Base-by-base conservation (phyloP, 2,888 invertebrate genomes). In the Fissipunctia ypsillon region DNA sequence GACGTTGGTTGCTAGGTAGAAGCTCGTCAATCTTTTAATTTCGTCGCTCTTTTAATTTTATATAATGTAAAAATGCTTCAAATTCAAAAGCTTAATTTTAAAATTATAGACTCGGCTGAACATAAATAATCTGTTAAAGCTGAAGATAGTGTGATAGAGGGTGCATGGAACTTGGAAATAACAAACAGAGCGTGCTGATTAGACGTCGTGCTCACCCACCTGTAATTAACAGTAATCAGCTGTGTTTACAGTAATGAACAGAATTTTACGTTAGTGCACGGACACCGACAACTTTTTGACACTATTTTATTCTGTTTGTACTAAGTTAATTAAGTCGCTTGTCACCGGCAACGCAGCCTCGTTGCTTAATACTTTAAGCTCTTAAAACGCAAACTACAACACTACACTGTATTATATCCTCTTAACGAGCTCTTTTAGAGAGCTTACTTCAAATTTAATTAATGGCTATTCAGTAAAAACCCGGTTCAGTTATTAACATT, bases 271-370 rank as follows among this genome's bases (percentile, higher is more conserved):
- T 81, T 69, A 59, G 48, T 25, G 67, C 45, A 59, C 60, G 54
- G 45, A 48, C 70, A 77, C 66, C 70, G 79, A 87, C 84, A 88
- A 89, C 88, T 90, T 91, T 92, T 90, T 87, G 89, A 88, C 89
- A 88, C 84, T 83, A 87, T 88, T 90, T 88, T 88, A 89, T 88
- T 87, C 89, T 91, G 89, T 93, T 93, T 92, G 89, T 89, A 85
- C 88, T 88, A 84, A 89, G 90, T 93, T 93, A 94, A 94, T 95
- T 94, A 95, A 94, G 93, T 93, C 90, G 89, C 94, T 94, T 93
- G 94, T 93, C 92, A 92, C 89, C 90, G 88, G 87, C 92, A 89
- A 90, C 91, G 90, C 92, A 91, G 93, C 91, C 90, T 80, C 88
- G 86, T 83, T 80, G 90, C 91, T 92, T 94, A 93, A 92, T 94